Evolutionary conservation across 2,113 vertebrate genomes (phyloP), one percentile per base, ranked within the genome.

Genomic region (Lepus europaeus): DNA sequence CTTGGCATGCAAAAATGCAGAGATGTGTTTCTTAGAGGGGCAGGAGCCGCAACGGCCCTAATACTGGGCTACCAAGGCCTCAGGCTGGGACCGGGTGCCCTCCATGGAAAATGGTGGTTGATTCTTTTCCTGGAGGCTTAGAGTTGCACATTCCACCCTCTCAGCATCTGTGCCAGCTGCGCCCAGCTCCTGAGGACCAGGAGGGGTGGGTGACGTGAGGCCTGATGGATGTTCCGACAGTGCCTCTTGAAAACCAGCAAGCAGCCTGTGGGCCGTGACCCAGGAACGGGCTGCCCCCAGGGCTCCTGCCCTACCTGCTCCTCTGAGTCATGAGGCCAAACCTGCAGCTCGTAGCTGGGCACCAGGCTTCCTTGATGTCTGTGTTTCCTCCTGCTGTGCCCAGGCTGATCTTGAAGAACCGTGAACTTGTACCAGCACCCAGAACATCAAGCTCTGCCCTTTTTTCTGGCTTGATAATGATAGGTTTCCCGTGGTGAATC

Each of bases 1-100:
- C 63, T 96, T 59, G 14, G 92, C 81, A 73, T 36, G 73, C 29
- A 80, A 33, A 94, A 97, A 96, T 66, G 49, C 76, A 86, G 61
- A 91, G 76, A 39, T 92, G 53, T 79, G 5, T 89, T 85, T 90
- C 7, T 76, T 45, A 61, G 89, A 95, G 31, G 45, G 22, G 29
- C 12, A 95, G 68, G 91, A 36, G 95, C 90, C 87, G 66, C 25
- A 19, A 80, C 84, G 36, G 4, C 94, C 39, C 81, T 45, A 19
- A 66, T 81, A 1, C 17, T 56, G 87, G 90, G 89, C 61, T 66
- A 83, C 95, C 90, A 20, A 33, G 29, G 85, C 81, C 36, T 61
- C 31, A 17, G 95, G 82, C 39, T 85, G 8, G 6, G 36, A 72
- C 78, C 4, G 25, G 12, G 4, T 76, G 12, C 23, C 70, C 53